These are phyloP conservation scores for Lithosia quadra DNA, from an alignment of 2,888 invertebrate species.

Conservation along the genomic window DNA sequence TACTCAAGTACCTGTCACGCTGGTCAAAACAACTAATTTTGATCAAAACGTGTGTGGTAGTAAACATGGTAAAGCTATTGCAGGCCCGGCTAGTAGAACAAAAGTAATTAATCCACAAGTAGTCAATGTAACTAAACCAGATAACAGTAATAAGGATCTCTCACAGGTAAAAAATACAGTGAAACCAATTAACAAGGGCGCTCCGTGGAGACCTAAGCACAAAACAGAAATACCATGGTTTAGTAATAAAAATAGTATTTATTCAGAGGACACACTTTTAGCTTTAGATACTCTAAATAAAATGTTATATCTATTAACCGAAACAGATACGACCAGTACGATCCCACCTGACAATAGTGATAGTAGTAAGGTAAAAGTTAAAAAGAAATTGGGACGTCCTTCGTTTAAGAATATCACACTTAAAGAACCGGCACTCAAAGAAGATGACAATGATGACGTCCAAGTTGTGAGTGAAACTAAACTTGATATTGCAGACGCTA, in stretches of 20 bases:
- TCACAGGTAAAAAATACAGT: background rate
- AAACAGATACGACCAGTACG: slow-evolving; percentile 27
- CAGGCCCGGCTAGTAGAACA: slow-evolving; percentile 20
- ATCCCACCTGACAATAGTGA: background rate
- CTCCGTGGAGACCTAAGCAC: slow-evolving; percentile 32
- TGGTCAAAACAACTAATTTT: slow-evolving; percentile 19
- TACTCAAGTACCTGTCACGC: slow-evolving; percentile 35
- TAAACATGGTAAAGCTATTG: slow-evolving; percentile 1
- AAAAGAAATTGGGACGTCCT: background rate
- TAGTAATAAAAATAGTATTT: slow-evolving; percentile 9
- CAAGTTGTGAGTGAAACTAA: slow-evolving; percentile 18
- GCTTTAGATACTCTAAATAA: slow-evolving; percentile 72
- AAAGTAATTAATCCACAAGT: background rate
- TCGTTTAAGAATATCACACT: too few species aligned
- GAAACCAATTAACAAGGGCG: background rate
- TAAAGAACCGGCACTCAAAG: background rate
- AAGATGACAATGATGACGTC: slow-evolving; percentile 16
- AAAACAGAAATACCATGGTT: slow-evolving; percentile 37
- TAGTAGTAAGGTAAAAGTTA: background rate
- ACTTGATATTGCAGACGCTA: background rate
- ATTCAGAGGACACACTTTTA: slow-evolving; percentile 49
- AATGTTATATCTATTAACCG: slow-evolving; percentile 64
- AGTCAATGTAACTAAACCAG: slow-evolving; percentile 14
- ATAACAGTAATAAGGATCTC: slow-evolving; percentile 1
- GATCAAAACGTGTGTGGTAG: background rate